phyloP scores from a whole-genome alignment of 2,113 vertebrate species.

The Mastomys natalensis region DNA sequence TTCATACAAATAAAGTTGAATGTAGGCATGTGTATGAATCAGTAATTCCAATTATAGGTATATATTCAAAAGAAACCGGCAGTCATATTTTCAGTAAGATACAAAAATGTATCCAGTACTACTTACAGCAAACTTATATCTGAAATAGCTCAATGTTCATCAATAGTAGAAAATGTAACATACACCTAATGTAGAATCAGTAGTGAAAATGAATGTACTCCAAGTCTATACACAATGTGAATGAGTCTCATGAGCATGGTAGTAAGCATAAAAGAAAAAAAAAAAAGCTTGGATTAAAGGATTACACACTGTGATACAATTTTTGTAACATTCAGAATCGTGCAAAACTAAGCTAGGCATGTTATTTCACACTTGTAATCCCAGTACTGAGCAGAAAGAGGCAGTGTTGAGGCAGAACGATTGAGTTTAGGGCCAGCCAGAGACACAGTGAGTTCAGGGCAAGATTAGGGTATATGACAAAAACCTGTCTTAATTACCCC shows the following conservation, averaged over 20 bases:
- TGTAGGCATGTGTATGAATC: not conserved
- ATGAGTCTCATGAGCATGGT: conserved; percentile 9
- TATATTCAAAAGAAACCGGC: conserved; percentile 16
- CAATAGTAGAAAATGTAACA: conserved; percentile 34
- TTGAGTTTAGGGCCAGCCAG: not conserved
- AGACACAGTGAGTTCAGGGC: not conserved
- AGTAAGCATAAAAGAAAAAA: not conserved
- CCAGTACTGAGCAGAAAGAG: not conserved
- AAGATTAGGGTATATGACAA: not conserved
- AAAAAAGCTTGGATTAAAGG: conserved; percentile 17
- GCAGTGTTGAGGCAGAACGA: too few species aligned
- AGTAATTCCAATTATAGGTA: conserved; percentile 38
- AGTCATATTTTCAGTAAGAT: conserved; percentile 33
- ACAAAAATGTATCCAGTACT: conserved; percentile 7
- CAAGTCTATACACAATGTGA: not conserved
- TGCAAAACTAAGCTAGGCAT: not conserved
- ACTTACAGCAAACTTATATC: conserved; percentile 44
- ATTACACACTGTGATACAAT: not conserved
- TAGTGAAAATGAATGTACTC: conserved; percentile 38
- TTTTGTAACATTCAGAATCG: conserved; percentile 34
- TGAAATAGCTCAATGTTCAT: conserved; percentile 1
- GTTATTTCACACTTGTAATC: not conserved
- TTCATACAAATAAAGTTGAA: conserved; percentile 46
- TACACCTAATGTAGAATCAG: not conserved
- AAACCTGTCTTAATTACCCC: not conserved